Evolutionary conservation across 2,113 vertebrate species (phyloP).

Genomic region (Brachyhypopomus gauderio): DNA sequence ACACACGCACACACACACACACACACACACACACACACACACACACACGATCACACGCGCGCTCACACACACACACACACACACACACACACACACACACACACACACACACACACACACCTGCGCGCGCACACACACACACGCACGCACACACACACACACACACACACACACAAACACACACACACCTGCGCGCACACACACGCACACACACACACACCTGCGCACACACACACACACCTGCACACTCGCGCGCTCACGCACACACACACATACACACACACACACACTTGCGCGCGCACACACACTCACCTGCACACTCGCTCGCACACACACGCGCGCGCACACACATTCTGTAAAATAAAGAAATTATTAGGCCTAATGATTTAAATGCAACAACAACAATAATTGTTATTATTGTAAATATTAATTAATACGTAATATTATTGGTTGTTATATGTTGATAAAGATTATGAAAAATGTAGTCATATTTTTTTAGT

Average conservation of each 20-base stretch:
- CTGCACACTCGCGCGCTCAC: neutral
- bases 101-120: neutral
- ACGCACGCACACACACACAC: constrained; percentile 23
- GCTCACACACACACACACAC: neutral
- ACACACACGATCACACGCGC: neutral
- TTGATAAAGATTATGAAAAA: too few relatives aligned
- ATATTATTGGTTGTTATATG: too few relatives aligned
- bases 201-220: neutral
- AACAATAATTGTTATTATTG: too few relatives aligned
- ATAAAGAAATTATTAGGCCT: too few relatives aligned
- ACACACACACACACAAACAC: too few relatives aligned
- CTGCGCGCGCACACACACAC: neutral
- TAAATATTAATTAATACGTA: too few relatives aligned
- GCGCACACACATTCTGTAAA: neutral
- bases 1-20: neutral
- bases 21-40: neutral
- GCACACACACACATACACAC: neutral
- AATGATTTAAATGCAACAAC: too few relatives aligned
- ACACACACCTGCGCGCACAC: neutral
- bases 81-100: neutral
- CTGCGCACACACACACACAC: neutral
- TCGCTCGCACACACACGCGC: neutral
- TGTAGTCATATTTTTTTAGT: too few relatives aligned
- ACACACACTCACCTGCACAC: neutral
- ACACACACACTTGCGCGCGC: neutral